Conservation (phyloP, 2,888 invertebrate genomes). For the Periphyllus acericola region DNA sequence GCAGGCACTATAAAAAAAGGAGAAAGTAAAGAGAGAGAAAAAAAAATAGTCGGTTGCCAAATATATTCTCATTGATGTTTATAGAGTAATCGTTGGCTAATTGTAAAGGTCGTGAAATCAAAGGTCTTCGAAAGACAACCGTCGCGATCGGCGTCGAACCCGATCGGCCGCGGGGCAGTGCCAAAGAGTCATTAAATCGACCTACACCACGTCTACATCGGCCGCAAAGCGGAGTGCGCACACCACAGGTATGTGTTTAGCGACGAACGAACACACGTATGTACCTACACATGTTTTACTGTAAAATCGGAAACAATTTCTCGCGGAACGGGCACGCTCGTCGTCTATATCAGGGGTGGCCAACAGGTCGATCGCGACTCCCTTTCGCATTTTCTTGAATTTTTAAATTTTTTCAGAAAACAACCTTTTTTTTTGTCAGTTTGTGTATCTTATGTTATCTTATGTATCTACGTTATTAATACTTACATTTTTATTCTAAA, state of each 20-base stretch:
- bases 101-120: slow-evolving; percentile 25
- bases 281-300: not conserved
- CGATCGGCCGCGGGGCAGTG: not conserved
- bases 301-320: not conserved
- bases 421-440: no score
- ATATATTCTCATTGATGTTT: not conserved
- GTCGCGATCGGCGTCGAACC: not conserved
- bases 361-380: no score
- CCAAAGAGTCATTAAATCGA: slow-evolving; percentile 7
- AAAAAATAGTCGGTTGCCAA: slow-evolving; percentile 3
- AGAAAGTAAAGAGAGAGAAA: slow-evolving; percentile 16
- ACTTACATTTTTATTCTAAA: no score
- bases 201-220: not conserved
- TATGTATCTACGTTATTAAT: no score
- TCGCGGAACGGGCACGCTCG: not conserved
- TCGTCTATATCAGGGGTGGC: no score
- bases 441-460: no score
- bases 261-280: not conserved
- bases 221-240: no score
- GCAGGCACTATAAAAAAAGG: no score
- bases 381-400: no score
- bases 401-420: no score
- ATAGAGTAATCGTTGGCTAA: slow-evolving; percentile 35
- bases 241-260: not conserved
- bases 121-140: not conserved